Base-by-base conservation (phyloP, 2,797 vertebrate genomes). In the Mormyrus hasselquistii region DNA sequence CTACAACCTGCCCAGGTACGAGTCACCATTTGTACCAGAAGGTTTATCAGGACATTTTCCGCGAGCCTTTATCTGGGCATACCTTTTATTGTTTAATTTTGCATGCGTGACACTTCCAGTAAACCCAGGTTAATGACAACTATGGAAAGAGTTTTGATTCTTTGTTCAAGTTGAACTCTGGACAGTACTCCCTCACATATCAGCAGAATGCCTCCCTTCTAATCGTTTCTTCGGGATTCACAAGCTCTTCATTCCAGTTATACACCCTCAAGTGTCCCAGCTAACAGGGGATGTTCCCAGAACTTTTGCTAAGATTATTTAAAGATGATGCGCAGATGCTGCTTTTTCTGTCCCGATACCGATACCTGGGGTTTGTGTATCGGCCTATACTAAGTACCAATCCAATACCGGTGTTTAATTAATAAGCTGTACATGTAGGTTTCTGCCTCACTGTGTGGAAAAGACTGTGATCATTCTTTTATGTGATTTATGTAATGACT, bases 1-100 rank as follows among this genome's bases (percentile, higher is more conserved):
- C 84, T 99, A 99, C 93, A 99, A 99, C 91, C 95, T 99, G 69
- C 99, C 98, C 88, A 98, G 98, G 99, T 98, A 97, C 93, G 49
- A 29, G 25, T 14, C 49, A 7, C 44, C 83, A 85, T 73, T 38
- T 49, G 3, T 25, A 14, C 44, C 22, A 52, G 16, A 49, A 85
- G 49, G 44, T 25, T 12, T 12, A 85, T 49, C 44, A 0, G 0
- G n/a, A 2, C 82, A 12, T 50, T 83, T 83, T 83, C 38, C 7
- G 4, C 1, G 12, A 38, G 25, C 29, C 34, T 73, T 41, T 41
- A 76, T 22, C 38, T 19, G 2, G 41, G 14, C 49, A 10, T 1
- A 22, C 10, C 4, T 52, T 50, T 85, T 52, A 85, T 49, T 85
- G 10, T 29, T 3, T 12, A 2, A 52, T 69, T 69, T 34, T 34